These are phyloP conservation scores for Pseudopipra pipra DNA, from an alignment of 2,113 vertebrate species.

Conservation along the genomic window DNA sequence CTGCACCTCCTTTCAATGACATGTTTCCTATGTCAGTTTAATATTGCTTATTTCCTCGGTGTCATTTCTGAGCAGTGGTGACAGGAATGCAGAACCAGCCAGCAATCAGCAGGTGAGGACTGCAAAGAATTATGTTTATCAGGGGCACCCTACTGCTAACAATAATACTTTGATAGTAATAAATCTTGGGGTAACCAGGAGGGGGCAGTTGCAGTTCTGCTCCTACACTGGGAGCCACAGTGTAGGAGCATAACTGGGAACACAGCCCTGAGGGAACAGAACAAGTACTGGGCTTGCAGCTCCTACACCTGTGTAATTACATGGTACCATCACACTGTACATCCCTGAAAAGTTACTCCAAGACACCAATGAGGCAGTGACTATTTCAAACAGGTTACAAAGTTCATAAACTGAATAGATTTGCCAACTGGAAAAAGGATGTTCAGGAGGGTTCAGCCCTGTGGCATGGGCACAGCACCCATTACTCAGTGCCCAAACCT, in stretches of 20 bases:
- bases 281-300: too few relatives aligned
- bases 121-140: background rate
- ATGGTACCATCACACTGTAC: background rate
- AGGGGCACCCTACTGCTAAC: background rate
- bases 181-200: background rate
- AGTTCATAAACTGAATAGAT: background rate
- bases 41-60: background rate
- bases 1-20: background rate
- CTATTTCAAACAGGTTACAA: background rate
- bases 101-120: background rate
- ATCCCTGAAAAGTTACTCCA: background rate
- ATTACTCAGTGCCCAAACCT: background rate
- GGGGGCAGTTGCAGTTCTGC: background rate
- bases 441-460: background rate
- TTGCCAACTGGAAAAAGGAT: background rate
- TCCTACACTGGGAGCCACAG: background rate
- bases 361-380: background rate
- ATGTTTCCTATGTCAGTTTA: background rate
- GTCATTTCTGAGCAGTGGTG: too few relatives aligned
- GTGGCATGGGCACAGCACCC: background rate
- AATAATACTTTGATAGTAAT: background rate
- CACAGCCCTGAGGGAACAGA: background rate
- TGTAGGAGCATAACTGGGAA: background rate
- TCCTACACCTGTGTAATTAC: fast-evolving
- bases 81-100: background rate